phyloP scores from a whole-genome alignment of 2,797 vertebrate species.

The Myripristis murdjan region DNA sequence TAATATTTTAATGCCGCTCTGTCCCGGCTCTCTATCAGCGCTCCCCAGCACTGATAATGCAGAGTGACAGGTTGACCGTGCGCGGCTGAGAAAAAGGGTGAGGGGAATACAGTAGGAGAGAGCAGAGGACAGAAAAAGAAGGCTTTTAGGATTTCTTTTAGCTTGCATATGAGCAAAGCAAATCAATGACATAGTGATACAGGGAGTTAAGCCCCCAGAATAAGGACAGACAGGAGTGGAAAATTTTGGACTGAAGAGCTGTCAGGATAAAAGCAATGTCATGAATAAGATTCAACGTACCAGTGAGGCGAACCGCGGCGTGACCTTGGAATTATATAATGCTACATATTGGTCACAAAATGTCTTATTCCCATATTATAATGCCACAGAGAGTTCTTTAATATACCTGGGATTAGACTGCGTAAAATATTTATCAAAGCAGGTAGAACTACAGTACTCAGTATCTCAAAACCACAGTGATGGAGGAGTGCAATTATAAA shows the following conservation, averaged over 20 bases:
- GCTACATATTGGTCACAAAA: conserved; percentile 26
- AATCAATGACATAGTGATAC: conserved; percentile 71
- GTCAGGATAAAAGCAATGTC: conserved; percentile 56
- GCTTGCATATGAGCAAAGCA: conserved; percentile 68
- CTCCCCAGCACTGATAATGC: conserved; percentile 65
- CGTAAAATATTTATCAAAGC: conserved; percentile 4
- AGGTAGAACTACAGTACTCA: background rate
- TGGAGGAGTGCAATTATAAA: background rate
- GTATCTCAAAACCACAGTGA: background rate
- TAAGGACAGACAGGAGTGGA: conserved; percentile 61
- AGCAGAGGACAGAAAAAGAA: conserved; percentile 25
- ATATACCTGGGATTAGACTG: background rate
- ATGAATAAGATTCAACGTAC: conserved; percentile 39
- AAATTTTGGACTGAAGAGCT: conserved; percentile 54
- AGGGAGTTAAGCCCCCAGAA: conserved; percentile 59
- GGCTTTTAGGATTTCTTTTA: conserved; percentile 58
- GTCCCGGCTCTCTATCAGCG: conserved; percentile 58
- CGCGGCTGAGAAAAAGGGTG: conserved; percentile 42
- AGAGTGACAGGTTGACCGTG: conserved; percentile 70
- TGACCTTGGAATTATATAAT: conserved; percentile 52
- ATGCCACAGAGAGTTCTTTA: conserved; percentile 4
- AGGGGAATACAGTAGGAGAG: conserved; percentile 40
- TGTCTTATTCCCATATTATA: conserved; percentile 6
- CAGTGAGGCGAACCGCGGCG: conserved; percentile 36
- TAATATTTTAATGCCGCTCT: conserved; percentile 70